These are phyloP conservation scores for Hyperoodon ampullatus DNA, from an alignment of 2,113 vertebrate species.

Conservation along the genomic window DNA sequence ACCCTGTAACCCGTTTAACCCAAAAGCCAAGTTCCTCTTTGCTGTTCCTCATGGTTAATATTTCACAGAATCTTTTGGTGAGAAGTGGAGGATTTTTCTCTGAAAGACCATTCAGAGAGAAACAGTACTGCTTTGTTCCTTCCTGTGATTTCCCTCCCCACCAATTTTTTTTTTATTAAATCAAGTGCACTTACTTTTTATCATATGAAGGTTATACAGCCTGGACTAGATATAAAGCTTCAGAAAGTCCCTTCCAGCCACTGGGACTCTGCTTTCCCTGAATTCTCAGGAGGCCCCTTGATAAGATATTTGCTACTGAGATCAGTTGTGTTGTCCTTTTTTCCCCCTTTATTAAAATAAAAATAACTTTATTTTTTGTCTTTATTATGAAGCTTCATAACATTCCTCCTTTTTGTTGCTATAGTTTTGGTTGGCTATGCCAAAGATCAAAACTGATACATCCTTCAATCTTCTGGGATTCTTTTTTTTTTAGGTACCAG, in stretches of 20 bases:
- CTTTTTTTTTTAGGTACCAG: neutral
- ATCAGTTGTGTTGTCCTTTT: neutral
- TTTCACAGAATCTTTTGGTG: neutral
- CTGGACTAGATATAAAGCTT: neutral
- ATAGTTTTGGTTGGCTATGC: neutral
- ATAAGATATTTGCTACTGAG: neutral
- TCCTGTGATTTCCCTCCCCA: neutral
- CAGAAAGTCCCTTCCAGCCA: neutral
- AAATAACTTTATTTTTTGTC: neutral
- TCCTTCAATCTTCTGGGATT: neutral
- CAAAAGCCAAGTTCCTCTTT: neutral
- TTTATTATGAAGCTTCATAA: neutral
- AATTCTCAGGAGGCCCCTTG: neutral
- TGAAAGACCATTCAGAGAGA: neutral
- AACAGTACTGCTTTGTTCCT: neutral
- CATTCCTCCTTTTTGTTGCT: neutral
- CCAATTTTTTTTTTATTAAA: neutral
- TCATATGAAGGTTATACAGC: neutral
- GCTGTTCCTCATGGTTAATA: neutral
- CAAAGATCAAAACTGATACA: neutral
- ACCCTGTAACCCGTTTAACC: neutral
- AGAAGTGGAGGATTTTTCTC: neutral
- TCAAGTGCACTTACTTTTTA: neutral
- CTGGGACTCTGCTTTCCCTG: neutral
- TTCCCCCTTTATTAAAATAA: neutral